Base-by-base conservation (phyloP, 2,888 invertebrate genomes). In the Heterodera filipjevi region DNA sequence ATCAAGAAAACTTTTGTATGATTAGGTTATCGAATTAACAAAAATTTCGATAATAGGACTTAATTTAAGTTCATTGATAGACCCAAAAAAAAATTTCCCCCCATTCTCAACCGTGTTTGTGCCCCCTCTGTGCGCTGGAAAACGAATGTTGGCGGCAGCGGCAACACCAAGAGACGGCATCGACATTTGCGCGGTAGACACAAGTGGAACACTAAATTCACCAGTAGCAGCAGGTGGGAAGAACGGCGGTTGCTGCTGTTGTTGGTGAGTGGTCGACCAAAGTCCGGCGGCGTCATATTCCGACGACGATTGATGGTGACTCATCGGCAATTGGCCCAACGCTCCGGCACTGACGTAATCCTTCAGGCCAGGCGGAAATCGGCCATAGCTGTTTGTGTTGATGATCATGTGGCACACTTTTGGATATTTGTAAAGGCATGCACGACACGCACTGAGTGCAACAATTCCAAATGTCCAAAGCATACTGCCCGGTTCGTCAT, bases 401-500 rank as follows among this genome's bases (percentile, higher is more conserved):
- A 94, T 93, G 49, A 98, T 94, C 89, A 97, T 96, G 89, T 96
- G 95, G 90, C 98, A 99, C 90, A 98, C 98, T 82, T 86, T 87
- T 22, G 96, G 95, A 90, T 97, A 98, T 83, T 96, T 95, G 90
- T 96, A 95, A 77, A 99, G 91, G 71, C 95, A 89, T 30, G 89
- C 89, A 90, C 96, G 96, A 90, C 98, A 99, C 75, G 84, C 81
- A 44, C 85, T 97, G 76, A 99, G 90, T 0, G 98, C 98, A 0
- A 96, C 95, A 82, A 97, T 94, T 39, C 98, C 98, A 90, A 99
- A 99, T 89, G 93, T 95, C 90, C 95, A 98, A 94, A 99, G 95
- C 91, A 97, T 97, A 78, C 82, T 79, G n/a, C 94, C 94, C 85
- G 94, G 94, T 0, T 94, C 94, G 89, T 97, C 96, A 79, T 95